Percentiles rank a stretch among this genome's conserved stretches.
Evolutionary conservation across 1,140 invertebrate genomes (phyloP).

Genomic region (Watersipora subatra): DNA sequence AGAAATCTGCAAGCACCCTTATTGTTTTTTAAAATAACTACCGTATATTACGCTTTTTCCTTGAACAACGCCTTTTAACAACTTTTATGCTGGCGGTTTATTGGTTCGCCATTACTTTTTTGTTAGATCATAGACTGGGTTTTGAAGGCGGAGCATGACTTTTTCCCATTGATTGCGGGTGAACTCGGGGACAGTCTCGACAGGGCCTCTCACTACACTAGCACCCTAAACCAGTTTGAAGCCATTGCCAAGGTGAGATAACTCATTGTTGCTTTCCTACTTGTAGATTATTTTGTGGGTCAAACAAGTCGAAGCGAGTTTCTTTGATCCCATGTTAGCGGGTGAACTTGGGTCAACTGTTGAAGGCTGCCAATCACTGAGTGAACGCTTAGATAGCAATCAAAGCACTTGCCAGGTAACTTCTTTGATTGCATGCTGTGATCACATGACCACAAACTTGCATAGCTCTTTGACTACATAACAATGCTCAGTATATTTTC

Average conservation of each 20-base stretch:
- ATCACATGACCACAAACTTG: too few relatives aligned
- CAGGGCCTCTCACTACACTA: slow-evolving; percentile 26
- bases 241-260: slow-evolving; percentile 31
- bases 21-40: too few relatives aligned
- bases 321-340: slow-evolving; percentile 33
- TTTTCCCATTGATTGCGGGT: slow-evolving; percentile 62
- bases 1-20: too few relatives aligned
- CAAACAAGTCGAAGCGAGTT: slow-evolving; percentile 31
- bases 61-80: too few relatives aligned
- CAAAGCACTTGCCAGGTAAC: slow-evolving; percentile 48
- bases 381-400: slow-evolving; percentile 48
- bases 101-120: too few relatives aligned
- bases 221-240: slow-evolving; percentile 32
- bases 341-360: slow-evolving; percentile 42
- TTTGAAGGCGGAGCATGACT: slow-evolving; percentile 55
- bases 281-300: slow-evolving; percentile 35
- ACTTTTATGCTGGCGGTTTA: too few relatives aligned
- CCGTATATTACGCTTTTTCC: too few relatives aligned
- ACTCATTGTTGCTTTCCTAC: not conserved
- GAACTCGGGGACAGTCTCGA: slow-evolving; percentile 41
- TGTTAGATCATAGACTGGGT: slow-evolving; percentile 58
- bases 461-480: too few relatives aligned
- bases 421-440: too few relatives aligned
- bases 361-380: slow-evolving; percentile 48
- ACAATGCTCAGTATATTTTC: too few relatives aligned